phyloP scores from a whole-genome alignment of 2,888 invertebrate species.

The Dasypogon diadema region DNA sequence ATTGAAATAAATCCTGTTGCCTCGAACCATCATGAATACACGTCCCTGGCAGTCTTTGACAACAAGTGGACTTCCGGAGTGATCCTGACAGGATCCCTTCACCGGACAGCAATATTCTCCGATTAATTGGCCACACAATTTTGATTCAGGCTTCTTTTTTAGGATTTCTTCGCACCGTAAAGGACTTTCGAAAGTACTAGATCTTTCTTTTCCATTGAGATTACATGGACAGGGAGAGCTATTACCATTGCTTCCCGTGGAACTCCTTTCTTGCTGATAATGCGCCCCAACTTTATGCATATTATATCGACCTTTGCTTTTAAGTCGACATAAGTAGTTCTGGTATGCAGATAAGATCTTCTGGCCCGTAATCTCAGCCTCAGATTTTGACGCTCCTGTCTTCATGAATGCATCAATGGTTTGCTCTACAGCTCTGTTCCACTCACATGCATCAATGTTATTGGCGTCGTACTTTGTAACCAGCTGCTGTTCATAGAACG shows the following conservation, averaged over 20 bases:
- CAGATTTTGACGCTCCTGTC: not conserved
- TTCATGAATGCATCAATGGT: not conserved
- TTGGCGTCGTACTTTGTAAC: not conserved
- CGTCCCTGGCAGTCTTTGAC: slow-evolving; percentile 15
- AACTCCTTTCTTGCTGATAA: too few relatives aligned
- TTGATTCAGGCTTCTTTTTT: not conserved
- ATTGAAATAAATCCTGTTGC: not conserved
- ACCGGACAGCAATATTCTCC: not conserved
- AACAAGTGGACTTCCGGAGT: not conserved
- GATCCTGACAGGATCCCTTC: not conserved
- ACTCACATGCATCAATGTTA: not conserved
- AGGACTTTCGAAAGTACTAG: not conserved
- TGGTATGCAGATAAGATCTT: not conserved
- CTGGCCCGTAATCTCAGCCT: not conserved
- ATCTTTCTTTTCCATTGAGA: too few relatives aligned
- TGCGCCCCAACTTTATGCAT: not conserved
- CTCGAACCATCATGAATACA: slow-evolving; percentile 4
- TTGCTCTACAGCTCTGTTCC: not conserved
- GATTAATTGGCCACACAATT: not conserved
- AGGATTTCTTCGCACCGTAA: not conserved
- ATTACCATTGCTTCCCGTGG: too few relatives aligned
- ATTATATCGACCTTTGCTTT: not conserved
- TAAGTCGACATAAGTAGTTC: not conserved
- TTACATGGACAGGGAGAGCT: too few relatives aligned
- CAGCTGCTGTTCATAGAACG: not conserved